Base-by-base conservation (phyloP, 2,888 invertebrate genomes). In the Biston stratarius region DNA sequence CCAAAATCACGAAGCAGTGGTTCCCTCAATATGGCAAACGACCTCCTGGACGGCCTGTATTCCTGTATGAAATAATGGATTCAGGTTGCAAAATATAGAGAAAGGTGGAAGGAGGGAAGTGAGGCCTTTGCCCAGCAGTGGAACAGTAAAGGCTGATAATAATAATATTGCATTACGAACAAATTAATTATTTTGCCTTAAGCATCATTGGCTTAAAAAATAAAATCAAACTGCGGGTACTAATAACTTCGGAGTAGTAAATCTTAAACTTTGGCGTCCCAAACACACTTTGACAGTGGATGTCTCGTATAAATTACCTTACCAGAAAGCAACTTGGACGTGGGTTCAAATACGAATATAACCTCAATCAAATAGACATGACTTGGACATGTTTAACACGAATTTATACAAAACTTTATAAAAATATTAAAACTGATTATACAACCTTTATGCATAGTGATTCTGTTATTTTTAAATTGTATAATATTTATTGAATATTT, bases 221-320 rank as follows among this genome's bases (percentile, higher is more conserved):
- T 12, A 3, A n/a, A 7, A n/a, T n/a, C 11, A 42, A 33, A 42
- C 42, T 11, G 38, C 51, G 15, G 42, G n/a, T 49, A 40, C 12
- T 15, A 61, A 53, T 57, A 65, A 64, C 66, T 62, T 64, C 53
- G 47, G 56, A 59, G 71, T 64, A 67, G 70, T 74, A 72, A 72
- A 74, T 74, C 70, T 70, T 64, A 70, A 71, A 72, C 70, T 74
- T 72, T 64, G 61, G 47, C 52, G 65, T 55, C 65, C 69, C 57
- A 62, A 71, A 70, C 63, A 63, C 64, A 72, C 67, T 74, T 72
- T 69, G 74, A 70, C 72, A 70, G 56, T 62, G 56, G 52, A 61
- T 59, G 52, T 70, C 62, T 63, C 65, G 68, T 62, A 64, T 74
- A 70, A 74, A 74, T 73, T 71, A 67, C 63, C 57, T 68, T 40